A percentile compares a stretch with the other conserved stretches of the same genome.
These are phyloP conservation scores for Crepidodera aurea DNA, from an alignment of 2,888 invertebrate genomes.

Conservation along the genomic window DNA sequence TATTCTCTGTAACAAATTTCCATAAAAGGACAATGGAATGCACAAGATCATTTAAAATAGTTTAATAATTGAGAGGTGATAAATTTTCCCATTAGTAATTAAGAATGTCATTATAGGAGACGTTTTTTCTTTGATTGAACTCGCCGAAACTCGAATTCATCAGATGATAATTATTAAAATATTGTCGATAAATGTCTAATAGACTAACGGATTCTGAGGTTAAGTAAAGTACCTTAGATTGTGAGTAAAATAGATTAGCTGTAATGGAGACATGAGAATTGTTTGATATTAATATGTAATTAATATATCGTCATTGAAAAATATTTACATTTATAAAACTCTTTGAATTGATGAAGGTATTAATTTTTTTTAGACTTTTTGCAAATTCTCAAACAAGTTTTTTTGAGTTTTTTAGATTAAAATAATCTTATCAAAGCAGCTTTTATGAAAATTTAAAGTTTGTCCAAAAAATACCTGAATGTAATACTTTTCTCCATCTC, in stretches of 20 bases:
- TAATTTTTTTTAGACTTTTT: no score
- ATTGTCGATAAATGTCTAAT: slow-evolving; percentile 15
- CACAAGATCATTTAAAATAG: slow-evolving; percentile 48
- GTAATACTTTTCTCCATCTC: no score
- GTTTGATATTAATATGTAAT: no score
- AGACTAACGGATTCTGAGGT: background rate
- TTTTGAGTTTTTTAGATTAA: no score
- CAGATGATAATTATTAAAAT: slow-evolving; percentile 33
- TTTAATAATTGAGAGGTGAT: slow-evolving; percentile 52
- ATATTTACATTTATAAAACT: no score
- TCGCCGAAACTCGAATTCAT: slow-evolving; percentile 39
- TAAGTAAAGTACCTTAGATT: background rate
- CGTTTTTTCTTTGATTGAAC: slow-evolving; percentile 37
- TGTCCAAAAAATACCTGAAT: no score
- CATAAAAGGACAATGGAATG: slow-evolving; percentile 52
- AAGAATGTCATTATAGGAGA: slow-evolving; percentile 37
- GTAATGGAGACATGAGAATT: background rate
- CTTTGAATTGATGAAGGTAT: no score
- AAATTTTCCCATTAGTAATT: slow-evolving; percentile 47
- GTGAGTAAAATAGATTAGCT: background rate
- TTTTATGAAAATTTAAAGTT: no score
- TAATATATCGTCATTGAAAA: no score
- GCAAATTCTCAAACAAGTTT: no score
- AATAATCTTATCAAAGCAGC: no score
- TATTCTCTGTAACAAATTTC: slow-evolving; percentile 42